Evolutionary conservation across 2,888 invertebrate species (phyloP), one percentile per base, ranked within the genome.

Genomic region (Tipula unca): DNA sequence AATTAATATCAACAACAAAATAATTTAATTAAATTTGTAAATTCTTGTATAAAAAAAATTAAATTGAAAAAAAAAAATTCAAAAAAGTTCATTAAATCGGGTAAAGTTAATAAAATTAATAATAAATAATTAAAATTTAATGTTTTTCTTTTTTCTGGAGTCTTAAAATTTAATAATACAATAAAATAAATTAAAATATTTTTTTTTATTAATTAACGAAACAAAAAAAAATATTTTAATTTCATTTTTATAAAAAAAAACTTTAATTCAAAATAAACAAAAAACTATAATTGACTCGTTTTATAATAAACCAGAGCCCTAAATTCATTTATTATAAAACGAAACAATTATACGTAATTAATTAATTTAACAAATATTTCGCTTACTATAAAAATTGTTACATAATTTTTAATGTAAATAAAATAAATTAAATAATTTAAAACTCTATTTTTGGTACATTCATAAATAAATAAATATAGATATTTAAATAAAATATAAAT

Each of bases 351-450:
- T 69, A 0, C 39, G 0, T 8, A 39, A 0, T 39, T 48, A 48
- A 6, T 17, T 69, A 69, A 69, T 69, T 69, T 25, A n/a, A n/a
- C n/a, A 69, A 69, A 69, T 25, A 69, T 69, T 69, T 69, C 25
- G 69, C 69, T 69, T 69, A 69, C 69, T 69, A 13, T 25, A 25
- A 69, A 69, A 20, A 10, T 69, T 69, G 69, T 69, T 69, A 69
- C 69, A 69, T 69, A 69, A 69, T 69, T 69, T 69, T 69, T 69
- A 69, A 69, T 69, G 69, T 69, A 69, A 69, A 69, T 69, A 69
- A 25, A 69, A 17, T 17, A 17, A 48, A 48, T 48, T 48, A 48
- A n/a, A 69, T 69, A 69, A 69, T 69, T 69, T 69, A 69, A 25
- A 25, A 25, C 69, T 69, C 69, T 69, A 69, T 69, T 69, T 69